Percentiles rank a stretch among this genome's conserved stretches.
Evolutionary conservation across 2,888 invertebrate genomes (phyloP).

Genomic region (Noctua janthina): DNA sequence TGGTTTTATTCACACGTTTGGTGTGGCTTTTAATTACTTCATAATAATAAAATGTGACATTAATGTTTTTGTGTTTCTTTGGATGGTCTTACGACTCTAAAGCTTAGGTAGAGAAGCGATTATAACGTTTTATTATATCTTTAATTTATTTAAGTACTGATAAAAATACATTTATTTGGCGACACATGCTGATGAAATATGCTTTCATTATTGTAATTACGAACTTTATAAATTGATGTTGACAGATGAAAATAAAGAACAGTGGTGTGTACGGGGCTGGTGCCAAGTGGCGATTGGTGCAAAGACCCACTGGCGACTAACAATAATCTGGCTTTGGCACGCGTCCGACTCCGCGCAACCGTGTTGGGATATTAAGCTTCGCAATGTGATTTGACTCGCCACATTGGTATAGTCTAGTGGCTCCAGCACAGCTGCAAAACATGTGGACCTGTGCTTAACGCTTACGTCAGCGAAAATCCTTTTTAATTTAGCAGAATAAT

Average conservation of each 20-base stretch:
- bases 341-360: slow-evolving; percentile 59
- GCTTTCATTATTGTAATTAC: slow-evolving; percentile 35
- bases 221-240: slow-evolving; percentile 60
- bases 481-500: slow-evolving; percentile 8
- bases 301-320: slow-evolving; percentile 67
- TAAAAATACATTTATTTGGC: not conserved
- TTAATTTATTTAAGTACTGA: not conserved
- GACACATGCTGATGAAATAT: slow-evolving; percentile 9
- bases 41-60: slow-evolving; percentile 55
- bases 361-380: slow-evolving; percentile 60
- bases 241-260: slow-evolving; percentile 66
- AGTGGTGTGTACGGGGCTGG: slow-evolving; percentile 47
- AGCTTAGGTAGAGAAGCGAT: not conserved
- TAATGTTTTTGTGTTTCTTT: slow-evolving; percentile 48
- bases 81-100: slow-evolving; percentile 19
- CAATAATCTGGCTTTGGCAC: slow-evolving; percentile 74
- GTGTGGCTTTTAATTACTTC: slow-evolving; percentile 69
- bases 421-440: slow-evolving; percentile 39
- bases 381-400: slow-evolving; percentile 53
- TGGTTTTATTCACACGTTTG: slow-evolving; percentile 74
- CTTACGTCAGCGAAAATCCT: not conserved
- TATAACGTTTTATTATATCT: not conserved
- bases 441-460: slow-evolving; percentile 16
- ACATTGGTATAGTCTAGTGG: slow-evolving; percentile 38
- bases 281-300: slow-evolving; percentile 70